Evolutionary conservation across 2,888 invertebrate genomes (phyloP), one percentile per base, ranked within the genome.

Genomic region (Autographa gamma): DNA sequence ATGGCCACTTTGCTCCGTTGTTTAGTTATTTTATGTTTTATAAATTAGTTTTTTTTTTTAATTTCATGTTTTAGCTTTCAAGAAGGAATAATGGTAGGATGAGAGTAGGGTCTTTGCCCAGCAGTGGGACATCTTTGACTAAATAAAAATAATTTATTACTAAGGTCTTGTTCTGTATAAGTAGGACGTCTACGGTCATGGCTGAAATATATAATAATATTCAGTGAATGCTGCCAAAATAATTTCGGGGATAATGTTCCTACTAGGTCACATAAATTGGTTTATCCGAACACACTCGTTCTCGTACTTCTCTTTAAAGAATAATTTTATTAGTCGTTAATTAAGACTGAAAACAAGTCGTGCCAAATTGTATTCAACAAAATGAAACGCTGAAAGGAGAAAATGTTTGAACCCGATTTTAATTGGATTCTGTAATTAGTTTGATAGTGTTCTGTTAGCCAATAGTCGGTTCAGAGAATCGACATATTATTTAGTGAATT

Each of bases 351-450:
- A 56, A 56, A 56, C 54, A 56, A 56, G 54, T 56, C 54, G n/a
- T 43, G 41, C 60, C 41, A 60, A 67, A 67, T 67, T 38, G 61
- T 60, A 31, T 63, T 68, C 52, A 41, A 60, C 52, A 13, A 63
- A 41, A 60, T 54, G 54, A 54, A 62, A 69, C 31, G 60, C 60
- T 69, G 19, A 56, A 56, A 56, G 48, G 54, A 56, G 54, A 56
- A 56, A 19, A 56, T 56, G 25, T 56, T 48, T 56, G 54, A 25
- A 56, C 54, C 19, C 25, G 54, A 13, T 56, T 56, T 25, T 56
- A 56, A 56, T 56, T 56, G 25, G 54, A 56, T 56, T 56, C 54
- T 56, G 25, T 56, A 25, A 56, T 56, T 56, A 56, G 19, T 54
- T 25, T 56, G 54, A 56, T 56, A 56, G 54, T 56, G 19, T 25